Conservation (phyloP, 2,113 vertebrate genomes). For the Passer montanus region DNA sequence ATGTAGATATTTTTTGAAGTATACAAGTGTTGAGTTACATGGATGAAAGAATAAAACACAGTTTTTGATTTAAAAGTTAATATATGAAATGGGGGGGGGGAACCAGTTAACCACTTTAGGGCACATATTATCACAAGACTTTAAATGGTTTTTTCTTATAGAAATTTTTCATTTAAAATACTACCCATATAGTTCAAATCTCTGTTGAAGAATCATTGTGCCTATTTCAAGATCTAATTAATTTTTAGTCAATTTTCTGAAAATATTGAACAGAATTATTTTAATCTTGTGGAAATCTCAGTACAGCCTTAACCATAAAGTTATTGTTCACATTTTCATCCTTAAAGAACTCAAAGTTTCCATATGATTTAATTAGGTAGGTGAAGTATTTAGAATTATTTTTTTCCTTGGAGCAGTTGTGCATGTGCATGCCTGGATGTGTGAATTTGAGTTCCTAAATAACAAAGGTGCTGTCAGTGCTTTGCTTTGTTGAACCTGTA, state of each 20-base stretch:
- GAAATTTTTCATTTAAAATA: background rate
- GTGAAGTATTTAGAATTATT: background rate
- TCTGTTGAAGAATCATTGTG: background rate
- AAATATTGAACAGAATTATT: background rate
- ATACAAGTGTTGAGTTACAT: background rate
- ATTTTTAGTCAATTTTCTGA: background rate
- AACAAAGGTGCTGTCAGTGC: background rate
- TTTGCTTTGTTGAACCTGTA: background rate
- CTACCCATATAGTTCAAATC: background rate
- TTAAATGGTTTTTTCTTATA: background rate
- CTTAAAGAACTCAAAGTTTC: background rate
- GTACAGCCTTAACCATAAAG: background rate
- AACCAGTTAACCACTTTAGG: background rate
- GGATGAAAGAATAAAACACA: background rate
- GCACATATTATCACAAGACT: fast-evolving
- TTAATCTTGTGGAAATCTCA: background rate
- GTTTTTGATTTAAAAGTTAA: background rate
- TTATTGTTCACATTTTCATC: background rate
- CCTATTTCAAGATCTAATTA: background rate
- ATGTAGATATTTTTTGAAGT: background rate
- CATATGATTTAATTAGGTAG: background rate
- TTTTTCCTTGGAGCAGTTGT: background rate
- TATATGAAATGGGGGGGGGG: too few relatives aligned
- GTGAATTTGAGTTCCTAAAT: background rate
- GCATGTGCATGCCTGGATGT: fast-evolving